Percentiles rank a stretch among this genome's conserved stretches.
phyloP scores from a whole-genome alignment of 35 echinoderm and acorn worm genomes.

The Lytechinus pictus region DNA sequence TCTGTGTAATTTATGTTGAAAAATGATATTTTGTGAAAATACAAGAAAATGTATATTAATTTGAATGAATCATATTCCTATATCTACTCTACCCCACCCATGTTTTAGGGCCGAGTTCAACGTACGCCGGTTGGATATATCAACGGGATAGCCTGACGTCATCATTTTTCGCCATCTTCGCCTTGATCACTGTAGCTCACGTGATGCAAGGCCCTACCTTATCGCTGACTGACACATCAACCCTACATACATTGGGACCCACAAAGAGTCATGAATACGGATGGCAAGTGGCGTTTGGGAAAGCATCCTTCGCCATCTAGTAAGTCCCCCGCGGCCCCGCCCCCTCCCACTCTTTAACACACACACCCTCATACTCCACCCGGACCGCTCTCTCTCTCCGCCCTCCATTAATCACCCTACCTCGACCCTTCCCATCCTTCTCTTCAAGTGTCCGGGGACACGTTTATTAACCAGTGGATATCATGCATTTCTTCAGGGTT shows the following conservation, averaged over 20 bases:
- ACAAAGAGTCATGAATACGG: conserved; percentile 45
- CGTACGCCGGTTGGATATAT: conserved; percentile 54
- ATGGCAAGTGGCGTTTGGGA: conserved; percentile 64
- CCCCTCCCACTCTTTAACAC: too few relatives aligned
- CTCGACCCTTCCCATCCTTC: neutral
- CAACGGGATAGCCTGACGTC: conserved; percentile 19
- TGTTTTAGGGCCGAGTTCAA: conserved; percentile 16
- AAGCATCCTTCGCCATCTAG: conserved; percentile 61
- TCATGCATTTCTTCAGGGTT: too few relatives aligned
- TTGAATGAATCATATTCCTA: too few relatives aligned
- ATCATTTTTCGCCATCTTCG: conserved; percentile 52
- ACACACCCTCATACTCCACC: too few relatives aligned
- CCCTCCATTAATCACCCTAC: neutral
- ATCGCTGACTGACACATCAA: conserved; percentile 61
- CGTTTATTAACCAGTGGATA: too few relatives aligned
- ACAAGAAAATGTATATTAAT: too few relatives aligned
- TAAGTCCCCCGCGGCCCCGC: conserved; percentile 21
- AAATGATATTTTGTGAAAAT: too few relatives aligned
- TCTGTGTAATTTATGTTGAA: too few relatives aligned
- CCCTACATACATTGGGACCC: conserved; percentile 52
- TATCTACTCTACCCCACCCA: too few relatives aligned
- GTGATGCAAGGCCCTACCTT: conserved; percentile 53
- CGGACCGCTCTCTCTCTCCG: neutral
- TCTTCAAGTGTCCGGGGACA: neutral
- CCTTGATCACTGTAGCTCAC: conserved; percentile 45